phyloP scores from a whole-genome alignment of 2,888 invertebrate species.

The Nomada goodeniana region DNA sequence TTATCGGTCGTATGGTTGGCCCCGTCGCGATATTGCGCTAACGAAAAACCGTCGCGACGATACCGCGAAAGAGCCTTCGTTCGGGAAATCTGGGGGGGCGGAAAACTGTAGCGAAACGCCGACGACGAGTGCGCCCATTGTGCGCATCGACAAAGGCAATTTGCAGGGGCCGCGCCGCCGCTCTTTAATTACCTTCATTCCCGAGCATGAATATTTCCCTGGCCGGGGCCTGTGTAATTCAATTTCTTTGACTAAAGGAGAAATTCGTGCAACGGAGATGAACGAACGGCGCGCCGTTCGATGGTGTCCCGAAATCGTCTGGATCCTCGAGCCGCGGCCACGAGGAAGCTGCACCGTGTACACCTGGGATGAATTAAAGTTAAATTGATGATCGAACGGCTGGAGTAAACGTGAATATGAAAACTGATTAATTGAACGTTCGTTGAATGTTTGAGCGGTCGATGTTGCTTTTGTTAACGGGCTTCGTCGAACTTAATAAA shows the following conservation, averaged over 20 bases:
- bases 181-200: slow-evolving; percentile 60
- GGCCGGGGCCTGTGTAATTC: slow-evolving; percentile 48
- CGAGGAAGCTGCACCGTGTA: slow-evolving; percentile 9
- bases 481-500: background rate
- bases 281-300: slow-evolving; percentile 36
- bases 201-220: slow-evolving; percentile 51
- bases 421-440: background rate
- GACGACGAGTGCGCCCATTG: slow-evolving; percentile 25
- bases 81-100: background rate
- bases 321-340: background rate
- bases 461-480: background rate
- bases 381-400: slow-evolving; percentile 8
- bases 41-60: slow-evolving; percentile 23
- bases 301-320: slow-evolving; percentile 42
- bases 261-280: slow-evolving; percentile 46
- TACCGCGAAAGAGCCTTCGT: slow-evolving; percentile 6
- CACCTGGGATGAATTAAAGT: slow-evolving; percentile 28
- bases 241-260: slow-evolving; percentile 47
- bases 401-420: background rate
- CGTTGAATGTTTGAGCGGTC: no score
- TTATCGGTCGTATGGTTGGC: background rate
- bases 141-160: slow-evolving; percentile 48
- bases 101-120: slow-evolving; percentile 12
- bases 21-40: slow-evolving; percentile 3
- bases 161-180: slow-evolving; percentile 44